Base-by-base conservation (phyloP, 92 coral and sea anemone species). In the Isaurus tuberculatus region DNA sequence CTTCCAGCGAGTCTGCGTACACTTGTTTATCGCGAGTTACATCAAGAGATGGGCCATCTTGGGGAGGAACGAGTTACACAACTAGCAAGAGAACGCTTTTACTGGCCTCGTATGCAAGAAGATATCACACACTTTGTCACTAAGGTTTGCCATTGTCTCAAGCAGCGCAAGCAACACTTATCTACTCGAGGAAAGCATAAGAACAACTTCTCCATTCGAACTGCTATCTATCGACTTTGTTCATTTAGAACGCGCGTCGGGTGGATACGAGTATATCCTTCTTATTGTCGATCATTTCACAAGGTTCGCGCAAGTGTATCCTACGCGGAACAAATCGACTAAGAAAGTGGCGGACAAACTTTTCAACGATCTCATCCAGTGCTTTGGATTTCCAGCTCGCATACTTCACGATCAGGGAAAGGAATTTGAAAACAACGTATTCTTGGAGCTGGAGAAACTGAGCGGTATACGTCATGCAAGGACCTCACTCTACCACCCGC, bases 1-100 rank as follows among this genome's bases (percentile, higher is more conserved):
- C 79, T 71, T 71, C 87, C 87, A 30, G 65, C 49, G 68, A 26
- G 55, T 53, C 75, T 83, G 48, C 81, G 66, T 44, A 70, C n/a
- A 9, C 74, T 84, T 79, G 87, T 84, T 34, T 73, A 84, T 81
- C 82, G 44, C 66, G 81, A 72, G 36, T 63, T 84, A 7, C 87
- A 84, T 28, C 27, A 84, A 67, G 87, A 84, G 73, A 73, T 79
- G 84, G 84, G 84, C 28, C 83, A 77, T 77, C 46, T 77, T 13
- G 83, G 83, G 65, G 31, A 42, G 83, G 83, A 49, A 29, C 46
- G 75, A 25, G 65, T 65, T 49, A 49, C 65, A 22, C 83, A 77
- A 26, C 31, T 49, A 34, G 34, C 70, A 69, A 61, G 67, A 61
- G 31, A 61, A 22, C 67, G 31, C 28, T 22, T 61, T 61, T 61